These are phyloP conservation scores for Ornithoptera priamus DNA, from an alignment of 2,888 invertebrate genomes.

Conservation along the genomic window DNA sequence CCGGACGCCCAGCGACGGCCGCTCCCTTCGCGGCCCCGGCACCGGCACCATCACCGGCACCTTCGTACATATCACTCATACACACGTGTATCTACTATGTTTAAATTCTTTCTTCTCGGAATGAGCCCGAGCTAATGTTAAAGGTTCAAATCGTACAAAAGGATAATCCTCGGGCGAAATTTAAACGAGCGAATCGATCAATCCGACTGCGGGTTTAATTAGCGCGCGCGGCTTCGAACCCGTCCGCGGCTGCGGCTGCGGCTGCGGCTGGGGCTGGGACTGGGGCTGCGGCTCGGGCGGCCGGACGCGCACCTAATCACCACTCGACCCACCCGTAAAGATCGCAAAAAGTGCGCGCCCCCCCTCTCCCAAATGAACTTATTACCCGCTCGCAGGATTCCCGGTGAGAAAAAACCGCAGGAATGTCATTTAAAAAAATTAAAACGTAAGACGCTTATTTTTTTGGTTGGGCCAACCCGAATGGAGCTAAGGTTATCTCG, in stretches of 20 bases:
- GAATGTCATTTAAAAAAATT: slow-evolving; percentile 80
- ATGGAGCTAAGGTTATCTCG: slow-evolving; percentile 78
- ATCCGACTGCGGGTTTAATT: slow-evolving; percentile 61
- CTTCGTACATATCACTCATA: slow-evolving; percentile 51
- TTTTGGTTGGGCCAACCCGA: slow-evolving; percentile 71
- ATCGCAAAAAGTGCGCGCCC: slow-evolving; percentile 64
- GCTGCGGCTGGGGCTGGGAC: slow-evolving; percentile 56
- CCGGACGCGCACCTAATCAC: too few species aligned
- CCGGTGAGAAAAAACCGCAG: slow-evolving; percentile 76
- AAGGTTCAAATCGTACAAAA: slow-evolving; percentile 71
- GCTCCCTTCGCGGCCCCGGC: too few species aligned
- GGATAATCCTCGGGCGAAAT: slow-evolving; percentile 59
- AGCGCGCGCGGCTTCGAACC: slow-evolving; percentile 61
- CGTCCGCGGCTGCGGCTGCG: slow-evolving; percentile 62
- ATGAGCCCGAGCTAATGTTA: slow-evolving; percentile 66
- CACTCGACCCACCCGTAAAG: slow-evolving; percentile 46
- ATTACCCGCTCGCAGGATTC: slow-evolving; percentile 66
- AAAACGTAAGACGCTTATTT: slow-evolving; percentile 70
- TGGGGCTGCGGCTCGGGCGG: slow-evolving; percentile 52
- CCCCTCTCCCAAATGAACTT: slow-evolving; percentile 50
- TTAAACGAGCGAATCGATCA: slow-evolving; percentile 73
- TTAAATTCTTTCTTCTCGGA: slow-evolving; percentile 64
- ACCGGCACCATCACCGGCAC: background rate
- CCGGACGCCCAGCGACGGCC: too few species aligned
- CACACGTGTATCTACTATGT: background rate